Percentiles rank a stretch among this genome's conserved stretches.
Conservation (phyloP, 2,797 vertebrate species). For the Xenops minutus region DNA sequence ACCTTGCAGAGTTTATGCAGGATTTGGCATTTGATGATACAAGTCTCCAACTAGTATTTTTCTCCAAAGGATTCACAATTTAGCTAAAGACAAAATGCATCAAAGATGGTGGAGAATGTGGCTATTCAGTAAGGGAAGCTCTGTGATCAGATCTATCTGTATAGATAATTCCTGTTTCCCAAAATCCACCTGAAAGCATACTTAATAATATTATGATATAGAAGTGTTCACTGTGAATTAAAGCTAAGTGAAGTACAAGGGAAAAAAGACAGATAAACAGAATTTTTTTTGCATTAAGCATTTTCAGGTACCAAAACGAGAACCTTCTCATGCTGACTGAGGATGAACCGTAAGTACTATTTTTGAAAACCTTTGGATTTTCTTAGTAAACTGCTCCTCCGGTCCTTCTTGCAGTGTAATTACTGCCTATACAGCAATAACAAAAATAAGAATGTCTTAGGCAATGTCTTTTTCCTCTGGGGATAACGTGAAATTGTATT, state of each 20-base stretch:
- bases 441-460: slow-evolving; percentile 5
- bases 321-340: not conserved
- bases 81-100: not conserved
- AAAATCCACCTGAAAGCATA: not conserved
- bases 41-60: not conserved
- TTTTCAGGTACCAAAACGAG: slow-evolving; percentile 15
- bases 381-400: not conserved
- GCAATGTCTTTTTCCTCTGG: not conserved
- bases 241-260: not conserved
- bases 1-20: not conserved
- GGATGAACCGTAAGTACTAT: not conserved
- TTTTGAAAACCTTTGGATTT: slow-evolving; percentile 21
- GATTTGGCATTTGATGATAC: not conserved
- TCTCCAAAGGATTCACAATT: not conserved
- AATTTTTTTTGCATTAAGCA: not conserved
- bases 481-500: not conserved
- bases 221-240: not conserved
- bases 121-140: not conserved
- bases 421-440: slow-evolving; percentile 26
- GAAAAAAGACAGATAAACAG: not conserved
- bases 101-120: not conserved
- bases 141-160: not conserved
- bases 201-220: not conserved
- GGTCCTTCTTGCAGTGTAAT: not conserved
- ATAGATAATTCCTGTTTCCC: not conserved